Conservation (phyloP, 1,140 invertebrate species). For the Macrocentrus cingulum region DNA sequence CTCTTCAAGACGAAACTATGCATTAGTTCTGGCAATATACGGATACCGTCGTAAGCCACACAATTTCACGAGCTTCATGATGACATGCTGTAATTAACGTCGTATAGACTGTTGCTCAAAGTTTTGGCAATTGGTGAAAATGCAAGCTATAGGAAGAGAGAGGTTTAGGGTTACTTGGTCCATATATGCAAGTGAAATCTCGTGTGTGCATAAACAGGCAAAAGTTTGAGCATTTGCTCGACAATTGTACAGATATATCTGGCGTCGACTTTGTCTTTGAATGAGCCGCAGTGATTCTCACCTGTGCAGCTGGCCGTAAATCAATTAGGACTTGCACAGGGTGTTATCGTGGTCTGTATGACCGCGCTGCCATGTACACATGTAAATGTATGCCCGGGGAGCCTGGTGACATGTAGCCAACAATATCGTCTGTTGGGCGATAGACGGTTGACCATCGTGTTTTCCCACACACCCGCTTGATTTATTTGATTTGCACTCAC, state of each 20-base stretch:
- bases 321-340: conserved; percentile 28
- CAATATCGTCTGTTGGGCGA: too few relatives aligned
- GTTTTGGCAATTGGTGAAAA: conserved; percentile 1
- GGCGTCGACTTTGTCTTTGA: neutral
- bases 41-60: conserved; percentile 7
- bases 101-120: conserved; percentile 10
- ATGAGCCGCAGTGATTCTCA: conserved; percentile 35
- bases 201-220: too few relatives aligned
- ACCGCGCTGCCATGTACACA: neutral
- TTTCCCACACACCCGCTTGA: too few relatives aligned
- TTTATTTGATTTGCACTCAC: too few relatives aligned
- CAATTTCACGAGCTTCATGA: conserved; percentile 1
- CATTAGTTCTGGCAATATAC: neutral
- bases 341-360: conserved; percentile 6
- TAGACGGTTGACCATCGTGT: too few relatives aligned
- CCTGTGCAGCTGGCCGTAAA: conserved; percentile 35
- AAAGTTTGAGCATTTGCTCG: too few relatives aligned
- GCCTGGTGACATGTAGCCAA: neutral
- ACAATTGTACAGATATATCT: too few relatives aligned
- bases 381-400: too few relatives aligned
- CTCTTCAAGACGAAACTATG: conserved; percentile 3
- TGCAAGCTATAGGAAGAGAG: neutral
- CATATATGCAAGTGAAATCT: too few relatives aligned
- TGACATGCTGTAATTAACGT: conserved; percentile 18
- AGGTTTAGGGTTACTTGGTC: too few relatives aligned